Evolutionary conservation across 2,113 vertebrate genomes (phyloP).

Genomic region (Scatophagus argus): DNA sequence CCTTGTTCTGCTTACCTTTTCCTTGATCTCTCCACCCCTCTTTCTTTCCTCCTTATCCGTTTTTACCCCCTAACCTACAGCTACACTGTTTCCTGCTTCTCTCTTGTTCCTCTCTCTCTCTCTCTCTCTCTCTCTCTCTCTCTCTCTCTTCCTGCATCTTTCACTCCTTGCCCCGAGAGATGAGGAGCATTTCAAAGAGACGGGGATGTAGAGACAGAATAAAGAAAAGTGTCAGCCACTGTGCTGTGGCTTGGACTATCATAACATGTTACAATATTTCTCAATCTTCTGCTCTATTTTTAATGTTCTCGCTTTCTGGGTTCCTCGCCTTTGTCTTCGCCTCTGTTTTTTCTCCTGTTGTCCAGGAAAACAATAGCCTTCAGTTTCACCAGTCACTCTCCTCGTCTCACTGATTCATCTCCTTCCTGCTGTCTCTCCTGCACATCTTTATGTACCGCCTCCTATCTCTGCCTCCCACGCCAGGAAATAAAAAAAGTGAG

Average conservation of each 20-base stretch:
- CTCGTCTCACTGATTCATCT: slow-evolving; percentile 5
- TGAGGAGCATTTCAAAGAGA: slow-evolving; percentile 26
- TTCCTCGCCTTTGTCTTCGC: not conserved
- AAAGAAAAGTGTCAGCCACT: not conserved
- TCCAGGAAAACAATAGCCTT: slow-evolving; percentile 7
- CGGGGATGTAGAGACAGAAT: not conserved
- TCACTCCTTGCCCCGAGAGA: slow-evolving; percentile 32
- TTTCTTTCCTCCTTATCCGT: slow-evolving; percentile 30
- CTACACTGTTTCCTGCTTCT: slow-evolving; percentile 7
- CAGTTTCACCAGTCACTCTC: slow-evolving; percentile 7
- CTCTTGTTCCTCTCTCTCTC: slow-evolving; percentile 8
- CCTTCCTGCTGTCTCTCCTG: not conserved
- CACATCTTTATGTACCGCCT: slow-evolving; percentile 6
- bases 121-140: not conserved
- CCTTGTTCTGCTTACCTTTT: slow-evolving; percentile 1
- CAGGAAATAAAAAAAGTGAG: slow-evolving; percentile 3
- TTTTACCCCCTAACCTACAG: slow-evolving; percentile 27
- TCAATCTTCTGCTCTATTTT: slow-evolving; percentile 2
- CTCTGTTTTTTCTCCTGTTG: slow-evolving; percentile 3
- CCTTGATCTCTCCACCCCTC: slow-evolving; percentile 13
- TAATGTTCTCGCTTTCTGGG: not conserved
- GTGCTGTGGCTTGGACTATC: not conserved
- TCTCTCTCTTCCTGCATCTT: slow-evolving; percentile 9
- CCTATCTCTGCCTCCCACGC: not conserved
- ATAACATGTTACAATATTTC: slow-evolving; percentile 14